These are phyloP conservation scores for Semnopithecus entellus DNA, from an alignment of 2,113 vertebrate species.

Conservation along the genomic window DNA sequence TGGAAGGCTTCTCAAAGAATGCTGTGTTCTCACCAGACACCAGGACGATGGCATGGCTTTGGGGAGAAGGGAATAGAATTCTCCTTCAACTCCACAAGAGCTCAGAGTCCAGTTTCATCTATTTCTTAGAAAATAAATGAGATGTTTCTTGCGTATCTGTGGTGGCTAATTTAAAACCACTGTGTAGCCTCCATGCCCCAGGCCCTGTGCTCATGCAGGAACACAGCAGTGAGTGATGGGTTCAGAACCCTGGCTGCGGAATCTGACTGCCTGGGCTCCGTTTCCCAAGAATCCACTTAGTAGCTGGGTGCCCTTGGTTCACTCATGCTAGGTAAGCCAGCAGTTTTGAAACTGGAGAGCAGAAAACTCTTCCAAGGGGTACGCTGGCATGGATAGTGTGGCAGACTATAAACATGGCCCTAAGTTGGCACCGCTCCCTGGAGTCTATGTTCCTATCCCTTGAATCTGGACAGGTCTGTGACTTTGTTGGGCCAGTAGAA, in stretches of 20 bases:
- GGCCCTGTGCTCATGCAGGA: background rate
- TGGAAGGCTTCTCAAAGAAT: background rate
- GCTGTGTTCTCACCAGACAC: background rate
- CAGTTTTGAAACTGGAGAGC: background rate
- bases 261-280: background rate
- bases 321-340: background rate
- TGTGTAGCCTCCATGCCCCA: accelerated
- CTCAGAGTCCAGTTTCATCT: background rate
- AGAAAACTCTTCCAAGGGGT: background rate
- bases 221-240: no score
- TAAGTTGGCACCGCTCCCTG: background rate
- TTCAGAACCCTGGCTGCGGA: accelerated
- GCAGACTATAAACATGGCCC: background rate
- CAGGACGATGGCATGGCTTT: background rate
- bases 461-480: background rate
- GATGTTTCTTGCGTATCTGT: background rate
- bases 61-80: background rate
- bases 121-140: background rate
- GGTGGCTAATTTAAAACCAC: background rate
- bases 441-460: background rate
- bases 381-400: background rate
- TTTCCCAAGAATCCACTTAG: background rate
- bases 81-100: background rate
- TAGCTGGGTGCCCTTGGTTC: background rate
- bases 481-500: background rate